Conservation (phyloP, 2,888 invertebrate species). For the Polymixis flavicincta region DNA sequence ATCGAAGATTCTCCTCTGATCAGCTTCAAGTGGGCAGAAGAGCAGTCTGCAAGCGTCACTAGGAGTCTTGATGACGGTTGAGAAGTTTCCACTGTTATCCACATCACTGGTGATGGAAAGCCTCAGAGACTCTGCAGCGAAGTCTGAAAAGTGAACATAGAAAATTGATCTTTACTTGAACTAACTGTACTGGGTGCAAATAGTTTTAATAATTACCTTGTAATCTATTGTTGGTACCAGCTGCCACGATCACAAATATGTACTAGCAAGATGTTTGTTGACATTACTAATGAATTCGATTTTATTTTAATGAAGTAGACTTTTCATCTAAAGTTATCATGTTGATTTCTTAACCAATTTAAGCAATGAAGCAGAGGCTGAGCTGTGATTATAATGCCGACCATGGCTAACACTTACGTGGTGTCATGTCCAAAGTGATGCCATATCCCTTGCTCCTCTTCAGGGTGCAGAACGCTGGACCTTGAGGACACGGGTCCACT, state of each 20-base stretch:
- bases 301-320: neutral
- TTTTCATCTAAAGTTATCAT: neutral
- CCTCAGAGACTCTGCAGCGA: slow-evolving; percentile 74
- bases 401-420: slow-evolving; percentile 72
- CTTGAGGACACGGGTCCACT: slow-evolving; percentile 78
- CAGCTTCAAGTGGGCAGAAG: slow-evolving; percentile 75
- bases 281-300: neutral
- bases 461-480: slow-evolving; percentile 76
- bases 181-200: neutral
- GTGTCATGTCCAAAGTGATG: slow-evolving; percentile 77
- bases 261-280: neutral
- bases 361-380: neutral
- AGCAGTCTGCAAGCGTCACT: slow-evolving; percentile 73
- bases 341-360: neutral
- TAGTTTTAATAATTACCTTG: too few species aligned
- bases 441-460: slow-evolving; percentile 76
- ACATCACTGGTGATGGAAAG: slow-evolving; percentile 75
- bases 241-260: neutral
- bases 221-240: neutral
- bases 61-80: slow-evolving; percentile 68
- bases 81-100: slow-evolving; percentile 69
- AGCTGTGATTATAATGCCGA: neutral
- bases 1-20: slow-evolving; percentile 74
- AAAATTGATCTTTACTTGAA: neutral
- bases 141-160: slow-evolving; percentile 68